Evolutionary conservation across 2,113 vertebrate species (phyloP).

Genomic region (Onychorhynchus coronatus): DNA sequence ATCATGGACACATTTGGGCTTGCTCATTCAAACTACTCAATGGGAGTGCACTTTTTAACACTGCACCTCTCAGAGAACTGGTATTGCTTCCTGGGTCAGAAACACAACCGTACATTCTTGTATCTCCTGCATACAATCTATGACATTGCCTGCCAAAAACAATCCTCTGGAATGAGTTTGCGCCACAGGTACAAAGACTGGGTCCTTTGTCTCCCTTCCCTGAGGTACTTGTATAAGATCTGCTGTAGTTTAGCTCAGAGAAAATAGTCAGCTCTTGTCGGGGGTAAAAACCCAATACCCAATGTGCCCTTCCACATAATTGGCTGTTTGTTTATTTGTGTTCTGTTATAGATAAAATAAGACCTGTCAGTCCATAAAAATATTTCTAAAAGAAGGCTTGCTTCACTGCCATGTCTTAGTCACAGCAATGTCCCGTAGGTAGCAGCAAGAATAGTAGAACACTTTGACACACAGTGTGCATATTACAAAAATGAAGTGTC

Average conservation of each 20-base stretch:
- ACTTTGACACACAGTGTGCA: not conserved
- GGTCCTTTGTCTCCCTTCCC: not conserved
- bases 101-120: not conserved
- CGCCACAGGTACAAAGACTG: not conserved
- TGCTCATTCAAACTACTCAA: not conserved
- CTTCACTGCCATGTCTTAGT: constrained; percentile 14
- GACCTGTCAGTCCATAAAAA: not conserved
- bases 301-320: not conserved
- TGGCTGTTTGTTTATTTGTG: not conserved
- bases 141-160: not conserved
- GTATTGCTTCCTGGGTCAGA: not conserved
- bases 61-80: not conserved
- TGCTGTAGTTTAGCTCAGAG: not conserved
- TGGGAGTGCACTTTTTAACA: not conserved
- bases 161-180: not conserved
- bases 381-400: not conserved
- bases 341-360: not conserved
- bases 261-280: not conserved
- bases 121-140: not conserved
- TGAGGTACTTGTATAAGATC: not conserved
- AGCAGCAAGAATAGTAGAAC: constrained; percentile 19
- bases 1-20: not conserved
- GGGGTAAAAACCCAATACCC: not conserved
- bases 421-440: not conserved
- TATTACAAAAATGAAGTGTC: constrained; percentile 11